Base-by-base conservation (phyloP, 1,140 invertebrate genomes). In the Hycleus cichorii region DNA sequence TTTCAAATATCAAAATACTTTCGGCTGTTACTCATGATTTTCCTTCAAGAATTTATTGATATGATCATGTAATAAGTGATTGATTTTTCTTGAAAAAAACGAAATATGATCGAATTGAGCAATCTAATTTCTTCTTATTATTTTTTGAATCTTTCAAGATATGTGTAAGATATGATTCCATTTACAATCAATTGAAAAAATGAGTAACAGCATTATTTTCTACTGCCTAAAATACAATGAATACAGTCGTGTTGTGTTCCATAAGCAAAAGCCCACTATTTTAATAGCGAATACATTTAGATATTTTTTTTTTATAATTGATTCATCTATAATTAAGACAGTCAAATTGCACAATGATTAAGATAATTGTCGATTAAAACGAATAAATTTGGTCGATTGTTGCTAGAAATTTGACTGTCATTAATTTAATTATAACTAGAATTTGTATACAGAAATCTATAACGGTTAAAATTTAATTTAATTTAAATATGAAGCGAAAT, bases 161-260 rank as follows among this genome's bases (percentile, higher is more conserved):
- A 57, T 49, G 12, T 32, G 9, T 12, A 52, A 58, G 60, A 65
- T 65, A 63, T 65, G 64, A 45, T 49, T 52, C 11, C 4, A 10
- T 10, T 42, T 11, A 4, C 10, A n/a, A n/a, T 18, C 18, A 18
- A 18, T 18, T 18, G 40, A 42, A 42, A 42, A n/a, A 10, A 57
- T 60, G 61, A 67, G 63, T 65, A 67, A 67, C 53, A 66, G 64
- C 62, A 60, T 68, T 64, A 62, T 43, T 32, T 59, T n/a, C 65
- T 67, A 65, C 58, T 58, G 49, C 59, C 63, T 39, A 32, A 39
- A 64, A 60, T 64, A 65, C 64, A 62, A 62, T 56, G 46, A 32
- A 60, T 64, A 64, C 55, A 66, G 66, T 68, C 66, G 66, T 68
- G 66, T 68, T 68, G 66, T 68, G 66, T 65, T 60, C 47, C 55